Base-by-base conservation (phyloP, 1,140 invertebrate species). In the Drosophila obscura region DNA sequence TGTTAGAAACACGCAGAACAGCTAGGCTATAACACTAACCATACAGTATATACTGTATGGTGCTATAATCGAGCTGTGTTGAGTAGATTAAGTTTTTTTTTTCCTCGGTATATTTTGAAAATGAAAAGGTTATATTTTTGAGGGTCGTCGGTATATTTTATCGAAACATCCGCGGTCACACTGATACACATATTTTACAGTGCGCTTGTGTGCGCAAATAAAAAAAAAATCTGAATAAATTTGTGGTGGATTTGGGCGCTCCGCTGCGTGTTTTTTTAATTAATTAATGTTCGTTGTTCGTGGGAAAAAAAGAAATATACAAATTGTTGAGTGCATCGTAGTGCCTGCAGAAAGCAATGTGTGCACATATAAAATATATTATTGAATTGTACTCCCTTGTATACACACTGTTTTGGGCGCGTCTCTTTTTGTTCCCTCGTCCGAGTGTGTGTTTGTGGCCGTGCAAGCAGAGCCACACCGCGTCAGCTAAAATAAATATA, bases 221-320 rank as follows among this genome's bases (percentile, higher is more conserved):
- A 19, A 24, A 24, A 24, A 24, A 24, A 24, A 24, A 24, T 24
- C 22, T 19, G 19, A 19, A 19, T 31, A 52, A 79, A 52, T 39
- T 75, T 69, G 66, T 31, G 50, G 31, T 39, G 19, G 19, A 19
- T 19, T 19, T 19, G 19, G 1, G 19, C 19, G 19, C 19, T 19
- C 19, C 41, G 60, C 24, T 35, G 35, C 26, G 7, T 46, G 39
- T 28, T 45, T 44, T 35, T 48, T 64, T 50, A 50, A 50, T 59
- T 52, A 83, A 83, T 79, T 83, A 71, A 64, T 69, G 56, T 64
- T 74, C 50, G 60, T 73, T 16, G 46, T 60, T 53, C 64, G 68
- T 43, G 26, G 60, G 19, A 19, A 63, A 53, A 41, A 7, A 39
- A 2, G 22, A 43, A 51, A 28, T 51, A 55, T 39, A 52, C n/a